Evolutionary conservation across 2,113 vertebrate species (phyloP), one percentile per base, ranked within the genome.

Genomic region (Mustelus asterias): DNA sequence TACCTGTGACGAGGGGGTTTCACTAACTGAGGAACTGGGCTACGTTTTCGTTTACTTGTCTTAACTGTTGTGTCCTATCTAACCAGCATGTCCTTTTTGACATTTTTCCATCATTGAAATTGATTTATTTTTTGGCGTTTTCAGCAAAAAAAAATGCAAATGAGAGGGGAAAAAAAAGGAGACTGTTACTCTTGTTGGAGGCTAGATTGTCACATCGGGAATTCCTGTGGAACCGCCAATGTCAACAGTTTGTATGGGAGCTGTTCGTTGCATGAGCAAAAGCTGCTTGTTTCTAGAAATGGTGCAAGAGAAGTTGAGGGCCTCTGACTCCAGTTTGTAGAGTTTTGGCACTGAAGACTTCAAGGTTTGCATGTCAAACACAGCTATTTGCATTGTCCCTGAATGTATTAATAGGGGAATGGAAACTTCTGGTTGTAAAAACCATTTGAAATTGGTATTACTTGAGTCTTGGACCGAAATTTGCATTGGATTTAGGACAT

Each of bases 101-200:
- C 60, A 33, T 90, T 69, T 70, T 76, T 95, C 41, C 69, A 70
- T 54, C 24, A 29, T 72, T 95, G 24, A 95, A 95, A 48, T 48
- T 72, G 37, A 95, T 95, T 72, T 48, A 5, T 54, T 95, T 72
- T 92, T 14, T 92, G 54, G 29, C 88, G 63, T 92, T 92, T 93
- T 65, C 54, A 37, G 67, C 67, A 95, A 72, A 44, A 44, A 29
- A 54, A 41, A 85, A 44, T 90, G 88, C 80, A 41, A 54, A 83
- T 83, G 80, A 44, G 37, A 18, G 97, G 95, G 80, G 65, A 0
- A 60, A 58, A 37, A 11, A 90, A 90, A 90, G 63, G 96, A 80
- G n/a, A 48, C 37, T 41, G 37, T 83, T 83, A 18, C 80, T 20
- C 78, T 83, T 41, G 16, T 83, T 83, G 3, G 18, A 83, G 80